A percentile compares a stretch with the other conserved stretches of the same genome.
phyloP scores from a whole-genome alignment of 2,888 invertebrate species.

The Drosophila pegasa region DNA sequence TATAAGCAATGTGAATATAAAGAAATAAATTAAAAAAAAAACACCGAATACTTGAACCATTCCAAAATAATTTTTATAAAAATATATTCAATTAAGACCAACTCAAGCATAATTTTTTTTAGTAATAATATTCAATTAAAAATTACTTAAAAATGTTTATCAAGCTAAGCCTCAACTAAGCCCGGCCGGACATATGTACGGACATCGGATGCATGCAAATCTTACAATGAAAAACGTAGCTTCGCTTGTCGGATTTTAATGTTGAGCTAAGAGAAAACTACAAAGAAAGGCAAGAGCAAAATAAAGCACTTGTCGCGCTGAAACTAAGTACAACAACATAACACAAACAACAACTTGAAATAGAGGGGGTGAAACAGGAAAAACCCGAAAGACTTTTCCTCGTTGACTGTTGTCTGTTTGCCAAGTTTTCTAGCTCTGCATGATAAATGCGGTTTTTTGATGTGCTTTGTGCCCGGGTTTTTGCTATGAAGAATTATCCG shows the following conservation, averaged over 20 bases:
- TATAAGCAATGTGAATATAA: background rate
- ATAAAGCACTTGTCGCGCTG: slow-evolving; percentile 29
- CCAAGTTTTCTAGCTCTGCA: slow-evolving; percentile 53
- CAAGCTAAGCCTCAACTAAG: background rate
- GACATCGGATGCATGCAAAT: background rate
- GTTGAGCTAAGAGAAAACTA: slow-evolving; percentile 10
- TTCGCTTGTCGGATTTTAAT: slow-evolving; percentile 19
- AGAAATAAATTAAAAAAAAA: background rate
- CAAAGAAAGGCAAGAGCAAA: slow-evolving; percentile 19
- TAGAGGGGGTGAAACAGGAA: slow-evolving; percentile 38
- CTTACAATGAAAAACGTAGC: background rate
- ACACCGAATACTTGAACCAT: too few species aligned
- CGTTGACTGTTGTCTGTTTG: slow-evolving; percentile 49
- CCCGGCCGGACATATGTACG: background rate
- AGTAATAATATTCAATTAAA: background rate
- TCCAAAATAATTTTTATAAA: too few species aligned
- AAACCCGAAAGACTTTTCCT: slow-evolving; percentile 47
- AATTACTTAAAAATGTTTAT: background rate
- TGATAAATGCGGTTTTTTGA: slow-evolving; percentile 70
- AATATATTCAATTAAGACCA: background rate
- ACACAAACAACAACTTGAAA: slow-evolving; percentile 36
- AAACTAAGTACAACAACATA: slow-evolving; percentile 17
- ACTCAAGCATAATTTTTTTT: background rate
- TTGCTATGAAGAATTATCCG: slow-evolving; percentile 19
- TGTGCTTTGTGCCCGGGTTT: slow-evolving; percentile 27